Base-by-base conservation (phyloP, 1,140 invertebrate genomes). In the Drosophila lacertosa region DNA sequence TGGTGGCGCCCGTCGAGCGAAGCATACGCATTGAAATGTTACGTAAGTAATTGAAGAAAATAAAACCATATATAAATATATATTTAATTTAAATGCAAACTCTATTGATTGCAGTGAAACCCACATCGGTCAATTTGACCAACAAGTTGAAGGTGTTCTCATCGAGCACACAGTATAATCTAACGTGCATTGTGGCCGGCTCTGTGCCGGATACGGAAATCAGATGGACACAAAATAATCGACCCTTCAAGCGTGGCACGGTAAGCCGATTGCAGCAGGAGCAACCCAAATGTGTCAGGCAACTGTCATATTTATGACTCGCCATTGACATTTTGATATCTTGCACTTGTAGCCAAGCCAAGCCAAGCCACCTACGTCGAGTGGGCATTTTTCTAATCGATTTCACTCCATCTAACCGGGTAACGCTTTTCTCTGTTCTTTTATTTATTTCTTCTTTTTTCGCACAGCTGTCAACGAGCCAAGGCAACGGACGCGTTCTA, bases 121-220 rank as follows among this genome's bases (percentile, higher is more conserved):
- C 96, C 13, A 92, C 95, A 45, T 93, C 93, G 62, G 95, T 97
- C 39, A 93, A 94, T 90, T 95, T 97, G 86, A 89, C 94, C 63
- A 93, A 94, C 70, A 97, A 96, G 91, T 94, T 95, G 24, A 90
- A 92, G 69, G 93, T 95, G 71, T 93, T 98, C 90, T 94, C 96
- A 16, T 96, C 96, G n/a, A 95, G 95, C 62, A 94, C 94, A 77
- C 93, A 94, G 60, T 95, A 96, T 86, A 94, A 94, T 69, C 92
- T 98, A 63, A 93, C 93, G 33, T 98, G 97, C 91, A 94, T 96
- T 84, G 94, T 95, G 9, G 93, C 93, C 54, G 97, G 97, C n/a
- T 97, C 97, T 51, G 93, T 97, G 86, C 97, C 97, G 18, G 94
- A 95, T 63, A 96, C 97, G 15, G 93, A 94, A 50, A 94, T 98